These are phyloP conservation scores for Napeogenes sylphis DNA, from an alignment of 2,888 invertebrate genomes.

Conservation along the genomic window DNA sequence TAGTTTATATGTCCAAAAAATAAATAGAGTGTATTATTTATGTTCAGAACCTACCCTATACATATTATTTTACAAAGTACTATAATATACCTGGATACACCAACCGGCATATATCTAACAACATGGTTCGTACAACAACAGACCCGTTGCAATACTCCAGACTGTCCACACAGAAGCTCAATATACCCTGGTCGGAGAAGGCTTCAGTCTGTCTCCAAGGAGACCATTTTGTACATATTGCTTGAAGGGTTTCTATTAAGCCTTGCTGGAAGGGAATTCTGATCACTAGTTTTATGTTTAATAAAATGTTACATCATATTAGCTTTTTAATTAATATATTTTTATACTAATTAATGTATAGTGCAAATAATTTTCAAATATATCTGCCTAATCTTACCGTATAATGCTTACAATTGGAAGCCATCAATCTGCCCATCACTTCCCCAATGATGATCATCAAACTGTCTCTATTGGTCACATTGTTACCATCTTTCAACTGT, in stretches of 20 bases:
- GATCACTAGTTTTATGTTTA: neutral
- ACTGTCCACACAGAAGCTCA: conserved; percentile 57
- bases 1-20: no score
- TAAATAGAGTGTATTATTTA: no score
- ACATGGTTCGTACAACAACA: conserved; percentile 49
- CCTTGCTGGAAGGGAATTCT: conserved; percentile 58
- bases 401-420: conserved; percentile 81
- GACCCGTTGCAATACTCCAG: conserved; percentile 57
- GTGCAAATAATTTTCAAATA: neutral
- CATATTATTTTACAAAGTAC: no score
- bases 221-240: conserved; percentile 81
- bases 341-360: no score
- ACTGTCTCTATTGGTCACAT: conserved; percentile 33
- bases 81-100: conserved; percentile 57
- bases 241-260: conserved; percentile 79
- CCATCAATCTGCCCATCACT: conserved; percentile 66
- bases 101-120: conserved; percentile 59
- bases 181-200: conserved; percentile 74
- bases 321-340: no score
- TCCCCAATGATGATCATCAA: conserved; percentile 49
- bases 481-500: conserved; percentile 43
- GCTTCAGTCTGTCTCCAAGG: conserved; percentile 82
- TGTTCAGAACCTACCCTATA: no score
- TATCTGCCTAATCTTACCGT: conserved; percentile 72
- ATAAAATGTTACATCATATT: neutral